Percentiles rank a stretch among this genome's conserved stretches.
Evolutionary conservation across 2,797 vertebrate genomes (phyloP).

Genomic region (Liparis tanakae): DNA sequence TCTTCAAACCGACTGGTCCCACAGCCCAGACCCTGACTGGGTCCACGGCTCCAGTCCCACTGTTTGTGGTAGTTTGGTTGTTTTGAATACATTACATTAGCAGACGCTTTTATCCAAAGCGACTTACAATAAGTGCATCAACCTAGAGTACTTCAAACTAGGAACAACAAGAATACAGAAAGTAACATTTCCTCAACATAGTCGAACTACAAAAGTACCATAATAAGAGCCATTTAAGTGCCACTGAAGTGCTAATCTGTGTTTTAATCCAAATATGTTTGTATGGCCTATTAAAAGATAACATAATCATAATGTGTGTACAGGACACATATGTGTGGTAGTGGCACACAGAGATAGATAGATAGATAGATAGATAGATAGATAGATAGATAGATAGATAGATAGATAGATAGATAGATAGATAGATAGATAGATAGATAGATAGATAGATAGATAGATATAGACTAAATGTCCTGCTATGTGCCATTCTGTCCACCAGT

Average conservation of each 20-base stretch:
- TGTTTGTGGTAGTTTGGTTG: not conserved
- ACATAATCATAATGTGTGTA: not conserved
- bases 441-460: slow-evolving; percentile 21
- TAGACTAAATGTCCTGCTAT: not conserved
- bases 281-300: not conserved
- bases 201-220: no score
- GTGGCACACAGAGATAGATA: not conserved
- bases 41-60: not conserved
- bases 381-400: slow-evolving; percentile 20
- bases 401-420: not conserved
- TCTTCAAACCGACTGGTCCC: not conserved
- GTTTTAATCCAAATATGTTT: no score
- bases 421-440: not conserved
- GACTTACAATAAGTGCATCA: no score
- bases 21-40: not conserved
- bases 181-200: no score
- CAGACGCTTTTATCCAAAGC: no score
- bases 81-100: no score
- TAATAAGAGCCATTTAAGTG: no score
- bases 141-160: no score
- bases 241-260: no score
- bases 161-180: no score
- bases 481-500: slow-evolving; percentile 42
- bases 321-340: not conserved
- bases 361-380: no score